These are phyloP conservation scores for Xestia ashworthii DNA, from an alignment of 2,888 invertebrate genomes.

Conservation along the genomic window DNA sequence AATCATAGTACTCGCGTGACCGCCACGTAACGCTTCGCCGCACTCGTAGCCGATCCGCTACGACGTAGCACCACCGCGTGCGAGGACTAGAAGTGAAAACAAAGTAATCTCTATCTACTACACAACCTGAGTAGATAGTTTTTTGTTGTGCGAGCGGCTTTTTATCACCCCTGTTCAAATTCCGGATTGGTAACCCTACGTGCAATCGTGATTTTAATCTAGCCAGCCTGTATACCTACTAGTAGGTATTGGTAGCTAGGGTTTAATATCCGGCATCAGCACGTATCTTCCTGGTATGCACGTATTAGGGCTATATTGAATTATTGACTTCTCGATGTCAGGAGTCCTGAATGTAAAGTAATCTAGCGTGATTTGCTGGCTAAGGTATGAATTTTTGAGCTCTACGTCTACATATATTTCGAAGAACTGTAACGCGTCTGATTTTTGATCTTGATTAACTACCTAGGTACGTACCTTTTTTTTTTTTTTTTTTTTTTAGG, in stretches of 20 bases:
- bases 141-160: no score
- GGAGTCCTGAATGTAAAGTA: neutral
- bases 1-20: no score
- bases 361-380: conserved; percentile 1
- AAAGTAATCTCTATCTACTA: no score
- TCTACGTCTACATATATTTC: neutral
- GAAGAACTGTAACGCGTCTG: neutral
- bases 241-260: neutral
- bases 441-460: neutral
- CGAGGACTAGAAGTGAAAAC: no score
- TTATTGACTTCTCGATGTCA: neutral
- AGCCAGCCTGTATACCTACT: neutral
- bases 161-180: no score
- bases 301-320: neutral
- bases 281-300: neutral
- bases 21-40: no score
- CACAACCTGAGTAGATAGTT: no score
- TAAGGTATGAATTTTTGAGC: neutral
- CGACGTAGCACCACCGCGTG: no score
- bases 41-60: no score
- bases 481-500: no score
- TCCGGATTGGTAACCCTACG: neutral
- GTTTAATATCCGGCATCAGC: neutral
- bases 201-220: neutral
- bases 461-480: neutral